Conservation (phyloP, 1,140 invertebrate genomes). For the Platyscapa corneri region DNA sequence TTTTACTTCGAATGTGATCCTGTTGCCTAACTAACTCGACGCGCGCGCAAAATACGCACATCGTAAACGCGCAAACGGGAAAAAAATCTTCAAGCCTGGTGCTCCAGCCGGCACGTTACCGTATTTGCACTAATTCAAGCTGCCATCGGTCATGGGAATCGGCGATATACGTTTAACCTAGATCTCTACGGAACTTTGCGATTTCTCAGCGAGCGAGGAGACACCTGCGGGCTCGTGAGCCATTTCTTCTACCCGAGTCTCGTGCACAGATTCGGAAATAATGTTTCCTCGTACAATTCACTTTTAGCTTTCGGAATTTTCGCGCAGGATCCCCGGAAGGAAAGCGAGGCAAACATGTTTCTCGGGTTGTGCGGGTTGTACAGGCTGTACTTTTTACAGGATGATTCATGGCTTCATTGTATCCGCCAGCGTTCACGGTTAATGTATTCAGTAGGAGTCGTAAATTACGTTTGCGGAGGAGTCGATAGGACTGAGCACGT, state of each 20-base stretch:
- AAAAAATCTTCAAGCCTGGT: too few species aligned
- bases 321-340: background rate
- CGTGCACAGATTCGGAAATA: background rate
- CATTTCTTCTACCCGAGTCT: too few species aligned
- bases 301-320: background rate
- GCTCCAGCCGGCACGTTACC: background rate
- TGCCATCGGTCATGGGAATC: background rate
- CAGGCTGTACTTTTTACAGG: background rate
- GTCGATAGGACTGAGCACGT: background rate
- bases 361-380: background rate
- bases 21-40: background rate
- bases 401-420: slow-evolving; percentile 39
- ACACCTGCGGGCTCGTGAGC: background rate
- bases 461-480: background rate
- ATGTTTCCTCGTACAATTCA: background rate
- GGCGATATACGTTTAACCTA: background rate
- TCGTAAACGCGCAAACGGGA: background rate
- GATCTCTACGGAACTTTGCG: background rate
- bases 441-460: background rate
- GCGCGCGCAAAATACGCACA: background rate
- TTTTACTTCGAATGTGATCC: background rate
- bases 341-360: background rate
- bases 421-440: background rate
- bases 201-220: too few species aligned
- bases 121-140: background rate